Percentiles rank a stretch among this genome's conserved stretches.
Conservation (phyloP, 2,113 vertebrate species). For the Daubentonia madagascariensis region DNA sequence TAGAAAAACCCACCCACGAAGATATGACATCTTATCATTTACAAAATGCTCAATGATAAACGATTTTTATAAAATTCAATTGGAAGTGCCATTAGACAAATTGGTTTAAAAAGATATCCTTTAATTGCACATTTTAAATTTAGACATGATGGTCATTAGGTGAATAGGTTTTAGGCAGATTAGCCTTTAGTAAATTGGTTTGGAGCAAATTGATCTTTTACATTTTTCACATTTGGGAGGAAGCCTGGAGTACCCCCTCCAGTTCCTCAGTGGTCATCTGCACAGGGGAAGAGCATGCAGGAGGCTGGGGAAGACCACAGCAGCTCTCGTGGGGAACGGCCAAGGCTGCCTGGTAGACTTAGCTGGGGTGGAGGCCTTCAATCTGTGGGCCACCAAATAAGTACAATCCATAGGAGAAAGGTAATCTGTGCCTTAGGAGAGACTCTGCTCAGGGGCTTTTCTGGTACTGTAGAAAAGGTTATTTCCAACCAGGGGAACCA, state of each 20-base stretch:
- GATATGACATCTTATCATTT: not conserved
- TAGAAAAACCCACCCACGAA: not conserved
- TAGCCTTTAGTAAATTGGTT: not conserved
- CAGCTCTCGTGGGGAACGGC: not conserved
- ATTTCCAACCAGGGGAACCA: not conserved
- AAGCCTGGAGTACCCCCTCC: accelerated
- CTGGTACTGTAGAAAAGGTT: not conserved
- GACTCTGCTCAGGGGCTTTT: not conserved
- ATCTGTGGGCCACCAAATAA: not conserved
- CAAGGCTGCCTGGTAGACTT: not conserved
- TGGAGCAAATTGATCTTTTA: not conserved
- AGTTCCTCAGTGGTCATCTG: not conserved
- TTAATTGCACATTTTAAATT: not conserved
- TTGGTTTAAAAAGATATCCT: not conserved
- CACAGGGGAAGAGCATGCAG: not conserved
- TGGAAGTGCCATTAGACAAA: not conserved
- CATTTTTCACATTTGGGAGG: not conserved
- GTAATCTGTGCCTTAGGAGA: accelerated
- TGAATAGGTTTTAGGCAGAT: not conserved
- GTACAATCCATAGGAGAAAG: not conserved
- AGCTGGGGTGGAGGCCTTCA: not conserved
- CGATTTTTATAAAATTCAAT: not conserved
- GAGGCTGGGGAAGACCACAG: not conserved
- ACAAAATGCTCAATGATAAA: not conserved
- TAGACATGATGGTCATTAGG: not conserved